Percentiles rank a stretch among this genome's conserved stretches.
phyloP scores from a whole-genome alignment of 2,113 vertebrate genomes.

The Campylorhamphus procurvoides region DNA sequence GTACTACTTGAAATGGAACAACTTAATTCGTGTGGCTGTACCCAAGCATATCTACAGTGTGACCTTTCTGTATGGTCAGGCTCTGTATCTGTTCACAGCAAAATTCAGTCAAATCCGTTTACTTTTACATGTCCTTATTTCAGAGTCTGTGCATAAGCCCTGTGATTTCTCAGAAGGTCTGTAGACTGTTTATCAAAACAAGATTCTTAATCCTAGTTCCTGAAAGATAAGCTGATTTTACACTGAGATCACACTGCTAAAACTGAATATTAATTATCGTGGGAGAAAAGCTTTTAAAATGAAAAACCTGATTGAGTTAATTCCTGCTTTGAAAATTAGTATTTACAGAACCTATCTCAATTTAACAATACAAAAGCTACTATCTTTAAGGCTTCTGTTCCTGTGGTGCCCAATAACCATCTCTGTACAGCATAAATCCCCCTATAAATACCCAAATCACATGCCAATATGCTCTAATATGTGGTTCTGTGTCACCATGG shows the following conservation, averaged over 20 bases:
- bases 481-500: background rate
- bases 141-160: background rate
- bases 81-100: background rate
- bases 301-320: background rate
- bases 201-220: background rate
- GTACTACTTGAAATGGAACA: background rate
- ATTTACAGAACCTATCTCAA: background rate
- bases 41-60: background rate
- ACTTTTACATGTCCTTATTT: background rate
- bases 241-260: background rate
- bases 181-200: background rate
- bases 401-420: background rate
- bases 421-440: background rate
- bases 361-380: background rate
- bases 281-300: background rate
- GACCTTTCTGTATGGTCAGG: background rate
- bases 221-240: background rate
- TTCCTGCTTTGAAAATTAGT: background rate
- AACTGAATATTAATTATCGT: background rate
- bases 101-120: background rate
- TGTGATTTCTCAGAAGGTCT: background rate
- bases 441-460: background rate
- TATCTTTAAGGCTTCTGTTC: background rate
- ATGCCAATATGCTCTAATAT: background rate
- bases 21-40: background rate